Conservation (phyloP, 2,797 vertebrate genomes). For the Danio jaintianensis region DNA sequence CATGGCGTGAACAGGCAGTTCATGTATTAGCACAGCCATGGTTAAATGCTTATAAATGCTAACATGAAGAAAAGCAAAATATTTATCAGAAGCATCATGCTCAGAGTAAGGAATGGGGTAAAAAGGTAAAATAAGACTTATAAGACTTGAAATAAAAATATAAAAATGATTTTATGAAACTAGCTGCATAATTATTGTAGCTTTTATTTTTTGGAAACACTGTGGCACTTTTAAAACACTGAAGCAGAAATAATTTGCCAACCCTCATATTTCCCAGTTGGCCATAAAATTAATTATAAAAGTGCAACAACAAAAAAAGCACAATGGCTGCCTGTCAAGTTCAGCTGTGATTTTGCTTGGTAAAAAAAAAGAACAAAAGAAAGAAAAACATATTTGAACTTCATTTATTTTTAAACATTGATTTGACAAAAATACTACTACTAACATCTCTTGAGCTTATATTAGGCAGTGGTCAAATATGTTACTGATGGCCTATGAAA, state of each 20-base stretch:
- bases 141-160: too few species aligned
- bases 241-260: too few species aligned
- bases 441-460: not conserved
- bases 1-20: not conserved
- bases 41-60: not conserved
- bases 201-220: not conserved
- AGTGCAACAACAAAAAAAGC: not conserved
- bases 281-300: not conserved
- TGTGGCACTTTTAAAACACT: not conserved
- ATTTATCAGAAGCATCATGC: not conserved
- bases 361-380: too few species aligned
- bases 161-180: not conserved
- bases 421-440: not conserved
- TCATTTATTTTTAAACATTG: not conserved
- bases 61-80: not conserved
- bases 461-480: not conserved
- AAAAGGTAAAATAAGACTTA: too few species aligned
- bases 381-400: not conserved
- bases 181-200: not conserved
- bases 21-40: not conserved
- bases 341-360: not conserved
- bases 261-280: not conserved
- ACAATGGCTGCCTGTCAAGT: not conserved
- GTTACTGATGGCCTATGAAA: not conserved
- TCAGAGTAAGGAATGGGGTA: not conserved